Conservation (phyloP, 2,113 vertebrate genomes). For the Mobula hypostoma region DNA sequence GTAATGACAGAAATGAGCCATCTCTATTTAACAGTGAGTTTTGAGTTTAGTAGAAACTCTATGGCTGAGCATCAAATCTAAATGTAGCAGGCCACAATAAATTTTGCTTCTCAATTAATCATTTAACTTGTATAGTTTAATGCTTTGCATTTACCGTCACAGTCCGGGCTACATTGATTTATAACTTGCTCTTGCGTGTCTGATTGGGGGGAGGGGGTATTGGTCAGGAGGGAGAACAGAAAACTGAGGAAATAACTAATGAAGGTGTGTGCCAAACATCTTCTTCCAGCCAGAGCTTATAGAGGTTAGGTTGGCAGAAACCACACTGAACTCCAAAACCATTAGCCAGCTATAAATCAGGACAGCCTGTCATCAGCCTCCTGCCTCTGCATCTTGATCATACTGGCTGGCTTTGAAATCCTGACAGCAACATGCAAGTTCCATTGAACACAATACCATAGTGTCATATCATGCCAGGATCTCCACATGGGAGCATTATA, state of each 20-base stretch:
- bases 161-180: background rate
- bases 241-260: constrained; percentile 25
- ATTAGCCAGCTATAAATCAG: constrained; percentile 34
- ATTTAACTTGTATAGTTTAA: no score
- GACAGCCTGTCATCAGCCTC: constrained; percentile 28
- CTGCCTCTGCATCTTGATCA: constrained; percentile 28
- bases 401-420: constrained; percentile 27
- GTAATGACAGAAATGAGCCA: background rate
- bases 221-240: background rate
- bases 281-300: background rate
- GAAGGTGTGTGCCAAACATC: background rate
- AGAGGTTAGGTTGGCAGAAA: constrained; percentile 25
- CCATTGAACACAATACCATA: constrained; percentile 13
- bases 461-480: constrained; percentile 34
- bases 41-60: background rate
- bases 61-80: background rate
- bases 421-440: constrained; percentile 37
- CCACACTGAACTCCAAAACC: constrained; percentile 26
- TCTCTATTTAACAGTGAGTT: background rate
- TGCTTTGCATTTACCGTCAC: background rate
- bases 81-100: background rate
- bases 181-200: background rate
- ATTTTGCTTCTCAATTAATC: background rate
- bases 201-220: background rate
- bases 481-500: constrained; percentile 36